Evolutionary conservation across 92 coral and sea anemone species (phyloP).

Genomic region (Hydrozoanthus gracilis): DNA sequence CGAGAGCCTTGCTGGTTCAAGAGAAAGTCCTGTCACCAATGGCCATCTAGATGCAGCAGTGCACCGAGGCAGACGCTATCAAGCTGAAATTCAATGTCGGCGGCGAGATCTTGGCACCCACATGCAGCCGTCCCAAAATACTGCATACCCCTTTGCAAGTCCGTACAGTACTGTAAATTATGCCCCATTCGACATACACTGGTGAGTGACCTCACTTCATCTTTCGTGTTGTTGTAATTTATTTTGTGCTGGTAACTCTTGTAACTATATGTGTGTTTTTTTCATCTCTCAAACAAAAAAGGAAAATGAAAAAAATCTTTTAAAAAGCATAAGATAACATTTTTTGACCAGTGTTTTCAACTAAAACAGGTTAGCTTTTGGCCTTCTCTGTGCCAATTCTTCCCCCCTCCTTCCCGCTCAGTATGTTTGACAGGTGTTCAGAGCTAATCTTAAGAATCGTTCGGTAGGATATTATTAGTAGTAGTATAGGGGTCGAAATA

Average conservation of each 20-base stretch:
- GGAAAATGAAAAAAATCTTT: too few species aligned
- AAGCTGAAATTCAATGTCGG: constrained; percentile 4
- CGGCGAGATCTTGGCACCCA: constrained; percentile 33
- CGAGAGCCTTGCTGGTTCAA: constrained; percentile 73
- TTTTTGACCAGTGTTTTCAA: too few species aligned
- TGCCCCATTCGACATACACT: constrained; percentile 30
- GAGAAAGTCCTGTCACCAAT: constrained; percentile 68
- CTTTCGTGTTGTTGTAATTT: background rate
- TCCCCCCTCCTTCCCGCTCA: too few species aligned
- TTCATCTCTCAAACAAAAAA: too few species aligned
- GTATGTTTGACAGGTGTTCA: too few species aligned
- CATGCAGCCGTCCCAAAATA: constrained; percentile 18
- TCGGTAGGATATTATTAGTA: too few species aligned
- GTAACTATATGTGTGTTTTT: background rate
- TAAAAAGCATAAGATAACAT: too few species aligned
- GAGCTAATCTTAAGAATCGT: too few species aligned
- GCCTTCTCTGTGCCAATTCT: too few species aligned
- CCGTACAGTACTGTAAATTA: constrained; percentile 9
- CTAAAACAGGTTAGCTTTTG: too few species aligned
- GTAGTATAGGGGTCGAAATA: too few species aligned
- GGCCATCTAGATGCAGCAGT: constrained; percentile 75
- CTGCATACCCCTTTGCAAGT: constrained; percentile 9
- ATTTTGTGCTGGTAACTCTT: background rate
- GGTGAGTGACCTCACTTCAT: constrained; percentile 15
- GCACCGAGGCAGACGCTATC: constrained; percentile 22